A percentile compares a stretch with the other conserved stretches of the same genome.
Evolutionary conservation across 2,888 invertebrate species (phyloP).

Genomic region (Tachina fera): DNA sequence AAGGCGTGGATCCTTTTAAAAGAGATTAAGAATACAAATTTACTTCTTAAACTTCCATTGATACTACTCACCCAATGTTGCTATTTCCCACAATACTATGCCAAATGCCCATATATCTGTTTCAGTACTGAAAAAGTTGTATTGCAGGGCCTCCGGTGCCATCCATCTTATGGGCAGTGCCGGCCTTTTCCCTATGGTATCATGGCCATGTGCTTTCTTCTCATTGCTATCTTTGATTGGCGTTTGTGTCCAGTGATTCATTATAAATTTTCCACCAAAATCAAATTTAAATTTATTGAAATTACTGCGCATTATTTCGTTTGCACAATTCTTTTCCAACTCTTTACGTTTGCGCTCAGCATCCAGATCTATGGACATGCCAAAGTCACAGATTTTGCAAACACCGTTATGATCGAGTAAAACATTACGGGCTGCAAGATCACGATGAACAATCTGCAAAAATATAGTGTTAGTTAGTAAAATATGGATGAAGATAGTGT

Average conservation of each 20-base stretch:
- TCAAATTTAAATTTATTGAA: conserved; percentile 80
- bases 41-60: too few relatives aligned
- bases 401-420: conserved; percentile 92
- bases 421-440: conserved; percentile 92
- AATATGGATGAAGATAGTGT: too few relatives aligned
- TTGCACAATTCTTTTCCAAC: conserved; percentile 78
- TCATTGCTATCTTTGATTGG: conserved; percentile 71
- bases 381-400: conserved; percentile 95
- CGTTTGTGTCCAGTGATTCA: conserved; percentile 80
- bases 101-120: conserved; percentile 95
- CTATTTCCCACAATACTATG: conserved; percentile 93
- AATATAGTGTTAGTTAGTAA: background rate
- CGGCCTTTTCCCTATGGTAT: conserved; percentile 81
- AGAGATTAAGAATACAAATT: too few relatives aligned
- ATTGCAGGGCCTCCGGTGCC: conserved; percentile 92
- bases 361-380: conserved; percentile 89
- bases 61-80: conserved; percentile 87
- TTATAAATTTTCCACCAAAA: conserved; percentile 80
- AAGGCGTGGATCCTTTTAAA: conserved; percentile 90
- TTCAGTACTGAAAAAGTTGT: conserved; percentile 90
- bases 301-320: conserved; percentile 78
- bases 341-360: conserved; percentile 77
- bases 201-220: conserved; percentile 75
- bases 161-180: conserved; percentile 87
- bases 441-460: conserved; percentile 91